Evolutionary conservation across 92 coral and sea anemone genomes (phyloP).

Genomic region (Heteractis magnifica): DNA sequence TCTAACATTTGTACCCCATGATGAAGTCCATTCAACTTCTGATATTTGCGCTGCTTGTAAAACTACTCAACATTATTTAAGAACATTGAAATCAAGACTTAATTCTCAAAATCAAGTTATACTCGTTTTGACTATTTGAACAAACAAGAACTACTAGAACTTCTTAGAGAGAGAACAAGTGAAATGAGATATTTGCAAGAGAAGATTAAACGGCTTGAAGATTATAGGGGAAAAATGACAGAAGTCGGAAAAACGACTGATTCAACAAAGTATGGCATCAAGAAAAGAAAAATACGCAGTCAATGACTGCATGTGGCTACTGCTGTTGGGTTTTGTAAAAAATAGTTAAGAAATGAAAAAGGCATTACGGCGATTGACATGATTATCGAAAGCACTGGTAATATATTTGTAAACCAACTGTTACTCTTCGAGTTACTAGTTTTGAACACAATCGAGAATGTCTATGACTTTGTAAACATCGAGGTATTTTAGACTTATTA

Average conservation of each 20-base stretch:
- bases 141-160: constrained; percentile 35
- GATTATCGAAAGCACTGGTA: too few species aligned
- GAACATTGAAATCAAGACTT: constrained; percentile 25
- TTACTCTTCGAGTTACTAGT: too few species aligned
- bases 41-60: not conserved
- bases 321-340: too few species aligned
- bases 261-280: too few species aligned
- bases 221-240: constrained; percentile 30
- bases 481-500: too few species aligned
- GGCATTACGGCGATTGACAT: too few species aligned
- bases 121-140: constrained; percentile 49
- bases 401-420: too few species aligned
- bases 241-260: constrained; percentile 42
- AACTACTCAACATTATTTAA: not conserved
- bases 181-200: constrained; percentile 37
- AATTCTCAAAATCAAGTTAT: not conserved
- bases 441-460: too few species aligned
- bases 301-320: too few species aligned
- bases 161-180: constrained; percentile 34
- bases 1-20: not conserved
- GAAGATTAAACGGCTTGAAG: constrained; percentile 40
- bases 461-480: too few species aligned
- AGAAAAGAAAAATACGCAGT: too few species aligned
- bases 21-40: constrained; percentile 1
- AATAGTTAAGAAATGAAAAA: too few species aligned